Evolutionary conservation across 1,140 invertebrate genomes (phyloP).

Genomic region (Agrypnia vestita): DNA sequence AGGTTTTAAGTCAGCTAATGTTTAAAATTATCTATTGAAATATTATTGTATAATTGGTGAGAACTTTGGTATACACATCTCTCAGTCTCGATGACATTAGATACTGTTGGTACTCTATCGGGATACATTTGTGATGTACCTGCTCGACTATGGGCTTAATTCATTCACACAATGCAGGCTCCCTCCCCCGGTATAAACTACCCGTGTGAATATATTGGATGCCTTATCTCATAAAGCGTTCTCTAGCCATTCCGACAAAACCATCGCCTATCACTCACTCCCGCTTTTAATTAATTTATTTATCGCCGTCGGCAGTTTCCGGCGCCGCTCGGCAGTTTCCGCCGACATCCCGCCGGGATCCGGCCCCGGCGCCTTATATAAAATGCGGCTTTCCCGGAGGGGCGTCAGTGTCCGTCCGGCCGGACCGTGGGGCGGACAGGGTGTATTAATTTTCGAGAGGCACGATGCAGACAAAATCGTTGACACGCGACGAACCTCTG

Average conservation of each 20-base stretch:
- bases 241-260: constrained; percentile 41
- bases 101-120: no score
- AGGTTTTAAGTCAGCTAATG: no score
- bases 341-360: constrained; percentile 7
- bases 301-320: constrained; percentile 54
- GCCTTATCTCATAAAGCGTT: constrained; percentile 36
- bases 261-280: constrained; percentile 52
- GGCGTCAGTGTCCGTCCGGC: neutral
- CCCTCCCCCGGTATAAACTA: neutral
- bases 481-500: neutral
- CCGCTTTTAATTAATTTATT: constrained; percentile 60
- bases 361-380: neutral
- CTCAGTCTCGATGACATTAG: no score
- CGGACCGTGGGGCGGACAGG: neutral
- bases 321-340: constrained; percentile 45
- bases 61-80: no score
- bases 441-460: neutral
- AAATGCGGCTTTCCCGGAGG: constrained; percentile 14
- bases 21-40: no score
- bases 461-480: neutral
- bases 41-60: no score
- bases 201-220: neutral
- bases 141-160: no score
- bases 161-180: no score
- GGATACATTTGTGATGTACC: no score